Evolutionary conservation across 2,888 invertebrate genomes (phyloP), one percentile per base, ranked within the genome.

Genomic region (Erynnis tages): DNA sequence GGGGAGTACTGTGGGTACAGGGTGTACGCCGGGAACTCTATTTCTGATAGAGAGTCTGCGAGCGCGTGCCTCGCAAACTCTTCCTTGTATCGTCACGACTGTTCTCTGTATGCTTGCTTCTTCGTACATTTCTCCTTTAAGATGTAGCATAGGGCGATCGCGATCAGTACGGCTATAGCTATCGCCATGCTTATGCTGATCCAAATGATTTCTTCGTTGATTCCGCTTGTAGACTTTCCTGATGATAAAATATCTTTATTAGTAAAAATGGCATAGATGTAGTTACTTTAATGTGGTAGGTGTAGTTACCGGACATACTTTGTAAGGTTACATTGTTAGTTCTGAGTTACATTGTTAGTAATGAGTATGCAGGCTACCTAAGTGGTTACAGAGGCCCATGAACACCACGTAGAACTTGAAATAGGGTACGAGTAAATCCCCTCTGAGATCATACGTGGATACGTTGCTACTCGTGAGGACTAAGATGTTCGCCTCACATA

Each of bases 161-260:
- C 94, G 75, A 96, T 96, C 45, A 96, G 91, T 2, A 96, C 90
- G 4, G 93, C 94, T 64, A 96, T 96, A 53, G 95, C 93, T 59
- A 95, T 93, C 25, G 95, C 95, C 95, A 95, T 95, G 47, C 95
- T 95, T 77, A 96, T 95, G 84, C 95, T 95, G 69, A 95, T 95
- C 95, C 95, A 96, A 73, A 96, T 96, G 63, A 96, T 95, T 80
- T 95, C 95, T 77, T 96, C 95, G 81, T 96, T 96, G 78, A 96
- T 94, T 54, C 95, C 95, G 67, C 94, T 94, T 71, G 95, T 94
- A 19, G 94, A 94, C 66, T 94, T 93, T 53, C 95, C 96, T 95
- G 91, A n/a, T 58, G 40, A 32, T 29, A 3, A 35, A 6, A 23
- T 17, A 25, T 23, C 13, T 4, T 13, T 32, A 19, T 34, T 27